Base-by-base conservation (phyloP, 2,797 vertebrate genomes). In the Enteromius afrohamiltoni region DNA sequence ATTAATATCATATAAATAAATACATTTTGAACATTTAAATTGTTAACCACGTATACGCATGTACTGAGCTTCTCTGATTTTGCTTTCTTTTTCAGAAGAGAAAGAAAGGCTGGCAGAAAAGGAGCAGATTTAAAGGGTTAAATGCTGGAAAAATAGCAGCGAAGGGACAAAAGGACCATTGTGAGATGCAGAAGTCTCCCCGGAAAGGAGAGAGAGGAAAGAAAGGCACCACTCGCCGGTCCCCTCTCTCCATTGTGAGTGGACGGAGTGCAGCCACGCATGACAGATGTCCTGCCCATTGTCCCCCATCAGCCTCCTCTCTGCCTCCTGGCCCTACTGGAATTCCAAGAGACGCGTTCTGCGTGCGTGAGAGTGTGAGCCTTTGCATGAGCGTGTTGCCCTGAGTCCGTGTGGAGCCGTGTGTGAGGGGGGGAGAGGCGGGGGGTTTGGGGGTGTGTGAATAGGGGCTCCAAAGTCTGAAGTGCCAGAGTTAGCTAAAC, bases 221-320 rank as follows among this genome's bases (percentile, higher is more conserved):
- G 93, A 95, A 95, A 94, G 92, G 93, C 92, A 93, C 93, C 91
- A 91, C 91, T 94, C 92, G 90, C 91, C 86, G 88, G 90, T 92
- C 91, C 92, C 93, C 92, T 88, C 76, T 90, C 89, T 89, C 92
- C 88, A 93, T 95, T 95, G 94, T 95, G 93, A 92, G 91, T 73
- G 78, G 91, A 93, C 90, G 91, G 92, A 94, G 93, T 92, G 93
- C 93, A 94, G 93, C 94, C 94, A 94, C 91, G 94, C 94, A 94
- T 94, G 94, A 95, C 95, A 95, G 95, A 95, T 95, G 95, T 94
- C 93, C 92, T 80, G 85, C 86, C 89, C 87, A 94, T 95, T 95
- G 94, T 95, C 93, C 90, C 89, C 84, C 89, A 88, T 92, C 91
- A 93, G 92, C 90, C 92, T 93, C 91, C 92, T 91, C 82, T 93